Percentiles rank a stretch among this genome's conserved stretches.
Conservation (phyloP, 2,113 vertebrate genomes). For the Lutjanus erythropterus region DNA sequence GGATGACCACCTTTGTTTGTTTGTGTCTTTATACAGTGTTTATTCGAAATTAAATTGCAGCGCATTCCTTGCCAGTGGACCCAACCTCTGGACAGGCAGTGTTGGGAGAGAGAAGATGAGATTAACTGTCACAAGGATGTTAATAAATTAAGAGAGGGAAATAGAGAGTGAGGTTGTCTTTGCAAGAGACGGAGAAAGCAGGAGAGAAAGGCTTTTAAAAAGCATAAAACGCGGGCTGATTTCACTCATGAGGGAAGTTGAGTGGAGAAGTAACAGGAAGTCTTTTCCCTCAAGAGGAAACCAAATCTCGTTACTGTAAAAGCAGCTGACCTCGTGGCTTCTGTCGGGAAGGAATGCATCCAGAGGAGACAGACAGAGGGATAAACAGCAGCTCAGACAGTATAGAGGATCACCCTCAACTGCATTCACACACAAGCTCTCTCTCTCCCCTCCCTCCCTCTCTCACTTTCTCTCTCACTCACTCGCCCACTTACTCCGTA, state of each 20-base stretch:
- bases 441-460: conserved; percentile 47
- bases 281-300: conserved; percentile 63
- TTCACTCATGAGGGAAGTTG: conserved; percentile 58
- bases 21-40: conserved; percentile 8
- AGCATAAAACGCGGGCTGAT: conserved; percentile 20
- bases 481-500: conserved; percentile 68
- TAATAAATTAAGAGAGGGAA: conserved; percentile 23
- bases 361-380: conserved; percentile 62
- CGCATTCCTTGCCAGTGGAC: conserved; percentile 20
- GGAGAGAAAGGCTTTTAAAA: conserved; percentile 2
- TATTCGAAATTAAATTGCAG: conserved; percentile 41
- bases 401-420: conserved; percentile 66
- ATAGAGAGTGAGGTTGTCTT: neutral
- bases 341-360: conserved; percentile 61
- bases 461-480: conserved; percentile 54
- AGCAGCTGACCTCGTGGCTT: conserved; percentile 70
- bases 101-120: conserved; percentile 19
- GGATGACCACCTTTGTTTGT: neutral
- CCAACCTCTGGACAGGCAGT: conserved; percentile 33
- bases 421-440: conserved; percentile 33
- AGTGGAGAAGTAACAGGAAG: conserved; percentile 65
- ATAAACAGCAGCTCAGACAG: conserved; percentile 68
- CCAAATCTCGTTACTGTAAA: conserved; percentile 61
- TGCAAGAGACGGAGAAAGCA: neutral
- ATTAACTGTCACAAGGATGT: conserved; percentile 28